Percentiles rank a stretch among this genome's conserved stretches.
phyloP scores from a whole-genome alignment of 2,888 invertebrate genomes.

The Tenthredo scrophulariae region DNA sequence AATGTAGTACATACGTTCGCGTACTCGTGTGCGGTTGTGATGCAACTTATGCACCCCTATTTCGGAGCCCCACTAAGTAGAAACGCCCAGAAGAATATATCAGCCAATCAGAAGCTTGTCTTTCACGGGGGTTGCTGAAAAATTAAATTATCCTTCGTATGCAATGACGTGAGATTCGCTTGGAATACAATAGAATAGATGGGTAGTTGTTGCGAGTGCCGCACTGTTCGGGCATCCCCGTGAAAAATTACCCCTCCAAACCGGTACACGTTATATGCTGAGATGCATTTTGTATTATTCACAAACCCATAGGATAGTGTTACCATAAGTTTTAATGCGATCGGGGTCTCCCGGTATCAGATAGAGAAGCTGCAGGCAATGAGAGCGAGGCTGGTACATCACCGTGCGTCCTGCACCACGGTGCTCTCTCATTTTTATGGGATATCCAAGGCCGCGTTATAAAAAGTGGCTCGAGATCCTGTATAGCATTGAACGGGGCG shows the following conservation, averaged over 20 bases:
- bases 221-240: conserved; percentile 1
- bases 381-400: neutral
- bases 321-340: conserved; percentile 43
- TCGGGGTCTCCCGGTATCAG: neutral
- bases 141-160: conserved; percentile 70
- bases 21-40: neutral
- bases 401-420: neutral
- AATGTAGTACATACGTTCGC: neutral
- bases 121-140: conserved; percentile 43
- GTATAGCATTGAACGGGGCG: too few species aligned
- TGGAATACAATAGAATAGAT: neutral
- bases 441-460: neutral
- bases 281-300: conserved; percentile 70
- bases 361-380: neutral
- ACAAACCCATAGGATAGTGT: conserved; percentile 62
- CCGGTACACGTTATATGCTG: conserved; percentile 58
- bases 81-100: conserved; percentile 32
- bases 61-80: neutral
- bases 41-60: neutral
- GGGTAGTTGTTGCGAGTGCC: neutral
- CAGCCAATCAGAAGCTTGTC: neutral
- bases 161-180: conserved; percentile 65
- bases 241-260: conserved; percentile 41
- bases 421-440: neutral
- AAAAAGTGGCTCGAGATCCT: neutral